Conservation (phyloP, 2,113 vertebrate species). For the Misgurnus mizolepis region DNA sequence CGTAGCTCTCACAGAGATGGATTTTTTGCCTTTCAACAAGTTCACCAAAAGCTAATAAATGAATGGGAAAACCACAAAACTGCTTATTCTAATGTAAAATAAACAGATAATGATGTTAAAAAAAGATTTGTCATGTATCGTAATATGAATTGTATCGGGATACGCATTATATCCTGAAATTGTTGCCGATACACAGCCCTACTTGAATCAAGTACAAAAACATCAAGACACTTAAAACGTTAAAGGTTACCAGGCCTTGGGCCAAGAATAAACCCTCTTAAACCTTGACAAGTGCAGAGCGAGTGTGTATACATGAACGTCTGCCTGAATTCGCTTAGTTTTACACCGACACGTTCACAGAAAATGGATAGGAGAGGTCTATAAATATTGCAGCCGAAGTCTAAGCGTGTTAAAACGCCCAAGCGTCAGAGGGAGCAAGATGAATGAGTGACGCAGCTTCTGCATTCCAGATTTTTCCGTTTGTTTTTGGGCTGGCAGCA, state of each 20-base stretch:
- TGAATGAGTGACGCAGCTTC: conserved; percentile 25
- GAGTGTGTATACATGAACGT: conserved; percentile 24
- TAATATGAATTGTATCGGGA: too few relatives aligned
- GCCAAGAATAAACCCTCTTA: background rate
- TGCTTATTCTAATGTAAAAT: too few relatives aligned
- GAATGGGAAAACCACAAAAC: too few relatives aligned
- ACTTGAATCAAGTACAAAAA: background rate
- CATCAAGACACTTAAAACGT: background rate
- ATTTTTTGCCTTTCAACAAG: too few relatives aligned
- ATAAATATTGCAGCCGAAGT: conserved; percentile 35
- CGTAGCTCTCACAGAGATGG: too few relatives aligned
- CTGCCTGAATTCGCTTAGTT: conserved; percentile 5
- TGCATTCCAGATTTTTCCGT: conserved; percentile 3
- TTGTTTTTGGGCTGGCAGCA: conserved; percentile 11
- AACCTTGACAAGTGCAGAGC: background rate
- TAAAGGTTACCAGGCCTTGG: background rate
- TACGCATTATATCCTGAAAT: too few relatives aligned
- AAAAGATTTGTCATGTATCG: background rate
- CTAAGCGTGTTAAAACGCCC: background rate
- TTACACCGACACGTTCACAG: conserved; percentile 6
- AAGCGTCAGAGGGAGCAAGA: background rate
- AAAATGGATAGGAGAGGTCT: conserved; percentile 11
- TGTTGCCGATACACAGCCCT: too few relatives aligned
- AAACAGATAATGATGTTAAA: too few relatives aligned
- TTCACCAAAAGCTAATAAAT: too few relatives aligned